Conservation (phyloP, 2,113 vertebrate species). For the Fulmarus glacialis region DNA sequence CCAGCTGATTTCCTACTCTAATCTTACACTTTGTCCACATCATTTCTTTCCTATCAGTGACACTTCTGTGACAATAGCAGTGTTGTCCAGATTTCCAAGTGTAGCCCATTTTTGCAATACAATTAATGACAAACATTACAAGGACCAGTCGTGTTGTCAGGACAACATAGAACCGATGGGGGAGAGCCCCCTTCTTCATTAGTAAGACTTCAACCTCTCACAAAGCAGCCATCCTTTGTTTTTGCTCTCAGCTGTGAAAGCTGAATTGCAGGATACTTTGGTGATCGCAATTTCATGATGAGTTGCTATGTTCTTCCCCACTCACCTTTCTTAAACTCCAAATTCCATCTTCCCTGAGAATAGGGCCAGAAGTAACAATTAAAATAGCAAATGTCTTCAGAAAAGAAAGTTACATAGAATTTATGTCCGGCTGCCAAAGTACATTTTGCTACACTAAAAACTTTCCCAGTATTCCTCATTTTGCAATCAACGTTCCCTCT, state of each 20-base stretch:
- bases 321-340: constrained; percentile 62
- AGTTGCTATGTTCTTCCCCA: constrained; percentile 48
- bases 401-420: constrained; percentile 60
- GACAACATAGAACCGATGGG: background rate
- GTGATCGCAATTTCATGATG: constrained; percentile 59
- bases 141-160: background rate
- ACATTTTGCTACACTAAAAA: constrained; percentile 68
- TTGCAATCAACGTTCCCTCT: constrained; percentile 62
- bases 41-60: background rate
- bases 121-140: constrained; percentile 21
- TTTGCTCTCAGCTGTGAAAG: constrained; percentile 36
- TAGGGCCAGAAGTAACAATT: constrained; percentile 77
- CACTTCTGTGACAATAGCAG: background rate
- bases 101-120: background rate
- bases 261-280: constrained; percentile 67
- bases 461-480: constrained; percentile 38
- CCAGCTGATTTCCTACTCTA: background rate
- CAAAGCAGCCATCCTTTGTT: background rate
- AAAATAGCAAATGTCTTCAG: constrained; percentile 69
- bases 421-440: constrained; percentile 47
- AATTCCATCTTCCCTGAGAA: constrained; percentile 81
- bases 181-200: constrained; percentile 35
- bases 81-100: background rate
- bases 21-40: background rate
- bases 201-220: background rate